Conservation (phyloP, 2,113 vertebrate species). For the Cottus gobio region DNA sequence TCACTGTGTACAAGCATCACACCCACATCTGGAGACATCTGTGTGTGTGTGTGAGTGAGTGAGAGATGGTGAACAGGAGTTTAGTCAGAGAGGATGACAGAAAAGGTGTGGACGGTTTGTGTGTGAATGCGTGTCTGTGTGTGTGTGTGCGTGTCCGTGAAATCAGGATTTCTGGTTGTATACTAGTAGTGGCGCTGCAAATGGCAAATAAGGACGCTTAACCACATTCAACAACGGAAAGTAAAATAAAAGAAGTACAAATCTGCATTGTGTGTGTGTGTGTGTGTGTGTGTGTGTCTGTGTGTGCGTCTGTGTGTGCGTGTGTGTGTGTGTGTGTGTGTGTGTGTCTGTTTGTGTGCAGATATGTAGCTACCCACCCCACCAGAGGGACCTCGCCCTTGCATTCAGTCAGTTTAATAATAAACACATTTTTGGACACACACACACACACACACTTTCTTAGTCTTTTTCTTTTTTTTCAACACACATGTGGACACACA, state of each 20-base stretch:
- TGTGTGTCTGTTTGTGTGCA: conserved; percentile 7
- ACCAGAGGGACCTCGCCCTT: conserved; percentile 65
- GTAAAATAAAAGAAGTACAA: conserved; percentile 11
- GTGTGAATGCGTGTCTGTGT: conserved; percentile 21
- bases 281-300: neutral
- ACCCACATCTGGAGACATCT: conserved; percentile 57
- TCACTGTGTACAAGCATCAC: conserved; percentile 58
- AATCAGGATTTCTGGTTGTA: conserved; percentile 26
- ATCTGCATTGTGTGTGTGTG: neutral
- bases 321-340: conserved; percentile 23
- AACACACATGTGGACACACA: conserved; percentile 27
- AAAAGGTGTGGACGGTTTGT: conserved; percentile 41
- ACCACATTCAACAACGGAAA: neutral
- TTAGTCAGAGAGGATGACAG: conserved; percentile 22
- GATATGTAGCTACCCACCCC: conserved; percentile 42
- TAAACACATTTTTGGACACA: conserved; percentile 72
- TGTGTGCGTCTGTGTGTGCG: conserved; percentile 14
- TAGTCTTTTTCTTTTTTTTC: neutral
- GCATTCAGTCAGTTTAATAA: conserved; percentile 76
- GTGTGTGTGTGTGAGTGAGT: neutral
- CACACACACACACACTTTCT: conserved; percentile 28
- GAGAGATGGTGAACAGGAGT: conserved; percentile 33
- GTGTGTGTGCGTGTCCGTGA: conserved; percentile 8
- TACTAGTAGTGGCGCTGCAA: conserved; percentile 3
- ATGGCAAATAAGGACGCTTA: conserved; percentile 22